Evolutionary conservation across 1,140 invertebrate genomes (phyloP), one percentile per base, ranked within the genome.

Genomic region (Schlechtendalia chinensis): DNA sequence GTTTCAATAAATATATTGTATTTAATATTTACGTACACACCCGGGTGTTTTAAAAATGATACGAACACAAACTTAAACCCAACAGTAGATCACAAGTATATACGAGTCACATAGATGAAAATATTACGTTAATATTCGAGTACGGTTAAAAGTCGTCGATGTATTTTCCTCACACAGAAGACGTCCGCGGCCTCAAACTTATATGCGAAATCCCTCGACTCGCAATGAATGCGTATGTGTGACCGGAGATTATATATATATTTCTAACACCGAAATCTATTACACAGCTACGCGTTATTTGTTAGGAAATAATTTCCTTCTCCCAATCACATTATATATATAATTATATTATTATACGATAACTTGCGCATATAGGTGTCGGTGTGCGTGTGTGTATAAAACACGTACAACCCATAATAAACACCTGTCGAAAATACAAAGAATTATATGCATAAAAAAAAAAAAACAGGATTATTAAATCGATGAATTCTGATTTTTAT

Each of bases 361-460:
- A 14, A 22, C n/a, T 22, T 14, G 5, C 32, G 22, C 4, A 22
- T 45, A 32, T 16, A 22, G 45, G 39, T 24, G 39, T 69, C 19
- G n/a, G 65, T n/a, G 3, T 47, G n/a, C 4, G 19, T 19, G 19
- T 19, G 4, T 54, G 22, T 8, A 24, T 59, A 24, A 12, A 4
- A 39, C 8, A 16, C 19, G 19, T 47, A 22, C 11, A 47, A 39
- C 45, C 32, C 16, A 69, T 69, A 69, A 50, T 69, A 50, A 24
- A 69, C 67, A 50, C 67, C 45, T 69, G 67, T 69, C 69, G 27
- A 32, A 72, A 47, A 27, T 27, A 50, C 22, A 29, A 71, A 53
- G 11, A 54, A 10, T 53, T 29, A 53, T 29, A 54, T 29, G 47
- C 47, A 11, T 50, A 50, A 1, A 12, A 50, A 50, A 45, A 45